phyloP scores from a whole-genome alignment of 1,140 invertebrate species.

The Spodoptera litura region DNA sequence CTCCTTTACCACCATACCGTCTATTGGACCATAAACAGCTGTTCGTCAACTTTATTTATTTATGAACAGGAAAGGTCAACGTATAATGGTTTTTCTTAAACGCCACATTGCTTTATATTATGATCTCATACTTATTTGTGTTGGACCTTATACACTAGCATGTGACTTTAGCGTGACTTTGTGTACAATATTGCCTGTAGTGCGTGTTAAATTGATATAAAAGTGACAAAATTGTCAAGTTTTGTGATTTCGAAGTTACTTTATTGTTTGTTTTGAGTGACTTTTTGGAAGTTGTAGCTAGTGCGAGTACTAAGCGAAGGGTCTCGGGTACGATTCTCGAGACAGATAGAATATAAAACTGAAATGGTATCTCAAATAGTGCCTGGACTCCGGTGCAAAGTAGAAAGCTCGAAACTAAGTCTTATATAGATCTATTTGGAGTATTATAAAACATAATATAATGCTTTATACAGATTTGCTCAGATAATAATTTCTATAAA shows the following conservation, averaged over 20 bases:
- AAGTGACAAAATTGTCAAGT: neutral
- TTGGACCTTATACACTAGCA: conserved; percentile 2
- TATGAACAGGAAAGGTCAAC: conserved; percentile 20
- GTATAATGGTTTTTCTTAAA: neutral
- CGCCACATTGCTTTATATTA: neutral
- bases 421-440: no score
- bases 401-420: no score
- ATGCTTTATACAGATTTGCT: neutral
- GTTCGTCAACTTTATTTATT: conserved; percentile 2
- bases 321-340: no score
- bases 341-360: no score
- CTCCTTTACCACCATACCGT: no score
- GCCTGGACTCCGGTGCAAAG: no score
- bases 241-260: neutral
- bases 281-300: neutral
- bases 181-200: no score
- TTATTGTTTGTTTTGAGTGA: neutral
- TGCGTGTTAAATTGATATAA: neutral
- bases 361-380: no score
- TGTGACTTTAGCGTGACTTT: neutral
- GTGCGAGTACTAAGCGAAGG: no score
- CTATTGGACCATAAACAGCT: neutral
- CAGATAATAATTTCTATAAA: no score
- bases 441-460: no score
- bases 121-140: conserved; percentile 42